Conservation (phyloP, 2,797 vertebrate species). For the Pseudomugil gertrudae region DNA sequence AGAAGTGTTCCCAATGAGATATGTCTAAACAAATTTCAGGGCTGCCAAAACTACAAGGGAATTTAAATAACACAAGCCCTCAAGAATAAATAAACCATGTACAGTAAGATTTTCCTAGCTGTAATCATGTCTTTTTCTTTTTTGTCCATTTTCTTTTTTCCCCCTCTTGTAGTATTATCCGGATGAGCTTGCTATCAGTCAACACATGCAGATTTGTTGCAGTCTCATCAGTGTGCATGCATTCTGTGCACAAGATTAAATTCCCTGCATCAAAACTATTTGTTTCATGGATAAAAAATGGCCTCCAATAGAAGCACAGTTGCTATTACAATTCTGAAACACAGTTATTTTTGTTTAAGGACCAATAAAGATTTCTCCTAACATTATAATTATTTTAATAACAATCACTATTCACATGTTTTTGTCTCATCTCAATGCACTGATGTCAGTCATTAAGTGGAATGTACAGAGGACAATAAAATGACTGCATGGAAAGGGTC, state of each 20-base stretch:
- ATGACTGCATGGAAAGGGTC: neutral
- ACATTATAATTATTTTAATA: neutral
- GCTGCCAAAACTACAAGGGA: slow-evolving; percentile 39
- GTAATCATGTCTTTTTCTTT: slow-evolving; percentile 33
- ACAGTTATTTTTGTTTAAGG: neutral
- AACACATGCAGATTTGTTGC: slow-evolving; percentile 64
- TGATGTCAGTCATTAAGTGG: neutral
- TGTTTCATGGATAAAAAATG: slow-evolving; percentile 24
- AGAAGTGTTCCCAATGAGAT: slow-evolving; percentile 31
- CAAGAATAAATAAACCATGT: slow-evolving; percentile 44
- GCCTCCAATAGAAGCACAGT: slow-evolving; percentile 2
- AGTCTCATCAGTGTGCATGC: slow-evolving; percentile 51
- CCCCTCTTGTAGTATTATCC: slow-evolving; percentile 56
- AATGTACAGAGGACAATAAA: neutral
- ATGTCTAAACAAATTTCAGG: slow-evolving; percentile 40
- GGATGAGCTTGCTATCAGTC: slow-evolving; percentile 67
- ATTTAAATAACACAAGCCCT: slow-evolving; percentile 36
- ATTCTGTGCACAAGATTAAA: slow-evolving; percentile 41
- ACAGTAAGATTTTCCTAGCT: slow-evolving; percentile 46
- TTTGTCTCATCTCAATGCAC: neutral
- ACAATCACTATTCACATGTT: slow-evolving; percentile 2
- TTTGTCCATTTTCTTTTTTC: slow-evolving; percentile 10
- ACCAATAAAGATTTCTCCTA: neutral
- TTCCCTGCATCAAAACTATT: slow-evolving; percentile 27
- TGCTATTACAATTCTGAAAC: slow-evolving; percentile 1